Conservation (phyloP, 1,140 invertebrate genomes). For the Zaprionus taronus region DNA sequence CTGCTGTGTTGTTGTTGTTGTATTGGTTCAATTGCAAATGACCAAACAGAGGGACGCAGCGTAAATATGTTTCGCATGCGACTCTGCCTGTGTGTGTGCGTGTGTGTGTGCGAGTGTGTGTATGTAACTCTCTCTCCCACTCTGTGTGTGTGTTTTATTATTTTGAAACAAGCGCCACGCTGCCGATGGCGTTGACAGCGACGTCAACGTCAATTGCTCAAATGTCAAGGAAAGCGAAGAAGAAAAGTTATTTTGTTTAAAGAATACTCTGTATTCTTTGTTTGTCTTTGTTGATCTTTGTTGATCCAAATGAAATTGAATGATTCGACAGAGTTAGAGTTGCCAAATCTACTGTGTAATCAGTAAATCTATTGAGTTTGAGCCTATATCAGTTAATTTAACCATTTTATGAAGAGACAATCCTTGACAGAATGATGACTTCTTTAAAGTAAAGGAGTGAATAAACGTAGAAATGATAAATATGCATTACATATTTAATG, state of each 20-base stretch:
- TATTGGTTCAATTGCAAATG: slow-evolving; percentile 60
- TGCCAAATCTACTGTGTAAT: too few species aligned
- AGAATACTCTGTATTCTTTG: background rate
- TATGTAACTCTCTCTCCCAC: slow-evolving; percentile 7
- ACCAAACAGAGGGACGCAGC: slow-evolving; percentile 53
- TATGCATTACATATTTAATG: too few species aligned
- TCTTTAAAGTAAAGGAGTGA: too few species aligned
- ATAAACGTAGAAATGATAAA: too few species aligned
- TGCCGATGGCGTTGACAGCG: slow-evolving; percentile 21
- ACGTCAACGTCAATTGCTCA: slow-evolving; percentile 33
- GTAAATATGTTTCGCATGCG: slow-evolving; percentile 45
- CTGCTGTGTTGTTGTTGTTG: slow-evolving; percentile 47
- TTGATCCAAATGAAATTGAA: background rate
- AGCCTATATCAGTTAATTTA: too few species aligned
- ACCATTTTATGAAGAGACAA: too few species aligned
- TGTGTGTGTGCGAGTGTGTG: slow-evolving; percentile 16
- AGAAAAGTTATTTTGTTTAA: background rate
- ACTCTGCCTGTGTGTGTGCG: background rate
- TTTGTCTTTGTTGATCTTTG: too few species aligned
- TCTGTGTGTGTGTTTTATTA: slow-evolving; percentile 12
- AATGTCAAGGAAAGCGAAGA: slow-evolving; percentile 30
- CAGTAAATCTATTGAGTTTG: too few species aligned
- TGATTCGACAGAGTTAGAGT: too few species aligned
- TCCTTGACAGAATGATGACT: too few species aligned
- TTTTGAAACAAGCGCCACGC: slow-evolving; percentile 39